Evolutionary conservation across 2,888 invertebrate genomes (phyloP).

Genomic region (Cephalotes varians): DNA sequence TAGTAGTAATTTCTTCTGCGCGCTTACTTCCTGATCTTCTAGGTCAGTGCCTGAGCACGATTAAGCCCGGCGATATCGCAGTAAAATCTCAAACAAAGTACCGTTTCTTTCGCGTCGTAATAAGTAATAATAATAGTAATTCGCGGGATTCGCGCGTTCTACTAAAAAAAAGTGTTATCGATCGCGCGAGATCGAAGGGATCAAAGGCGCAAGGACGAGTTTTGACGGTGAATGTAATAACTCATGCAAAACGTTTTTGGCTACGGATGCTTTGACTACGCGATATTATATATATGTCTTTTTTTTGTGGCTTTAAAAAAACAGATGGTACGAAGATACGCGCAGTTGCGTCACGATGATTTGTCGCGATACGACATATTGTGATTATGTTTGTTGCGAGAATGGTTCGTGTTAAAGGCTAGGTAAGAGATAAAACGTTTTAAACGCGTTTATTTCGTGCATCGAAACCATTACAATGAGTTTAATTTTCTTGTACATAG

Average conservation of each 20-base stretch:
- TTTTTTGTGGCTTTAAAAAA: conserved; percentile 30
- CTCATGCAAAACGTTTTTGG: background rate
- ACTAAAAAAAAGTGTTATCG: conserved; percentile 16
- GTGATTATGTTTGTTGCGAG: conserved; percentile 21
- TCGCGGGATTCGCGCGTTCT: background rate
- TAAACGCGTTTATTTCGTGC: background rate
- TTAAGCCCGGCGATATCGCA: conserved; percentile 25
- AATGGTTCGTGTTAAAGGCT: conserved; percentile 1
- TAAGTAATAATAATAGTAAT: conserved; percentile 15
- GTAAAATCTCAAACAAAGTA: conserved; percentile 28
- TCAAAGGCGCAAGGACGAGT: conserved; percentile 21
- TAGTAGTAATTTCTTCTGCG: conserved; percentile 55
- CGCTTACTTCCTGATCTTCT: conserved; percentile 58
- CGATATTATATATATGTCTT: background rate
- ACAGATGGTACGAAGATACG: background rate
- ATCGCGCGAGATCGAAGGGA: background rate
- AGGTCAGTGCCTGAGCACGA: conserved; percentile 63
- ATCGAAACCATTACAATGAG: background rate
- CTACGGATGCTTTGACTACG: background rate
- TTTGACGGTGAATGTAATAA: background rate
- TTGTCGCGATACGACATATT: background rate
- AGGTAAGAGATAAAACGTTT: background rate
- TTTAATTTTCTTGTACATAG: background rate
- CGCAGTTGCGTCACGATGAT: conserved; percentile 16
- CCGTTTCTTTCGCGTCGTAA: conserved; percentile 13